phyloP scores from a whole-genome alignment of 2,888 invertebrate species.

The Oxycera nigricornis region DNA sequence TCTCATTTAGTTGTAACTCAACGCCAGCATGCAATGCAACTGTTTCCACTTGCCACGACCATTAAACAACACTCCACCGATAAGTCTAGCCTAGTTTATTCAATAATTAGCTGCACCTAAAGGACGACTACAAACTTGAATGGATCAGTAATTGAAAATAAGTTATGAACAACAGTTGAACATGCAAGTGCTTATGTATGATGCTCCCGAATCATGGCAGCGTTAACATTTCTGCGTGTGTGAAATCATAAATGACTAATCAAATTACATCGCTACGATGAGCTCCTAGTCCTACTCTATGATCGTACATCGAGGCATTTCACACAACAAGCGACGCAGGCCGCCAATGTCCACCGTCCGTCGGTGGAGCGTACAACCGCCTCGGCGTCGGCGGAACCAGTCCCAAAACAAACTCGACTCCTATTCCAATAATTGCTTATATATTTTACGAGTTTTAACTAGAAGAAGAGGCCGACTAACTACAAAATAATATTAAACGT shows the following conservation, averaged over 20 bases:
- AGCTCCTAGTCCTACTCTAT: neutral
- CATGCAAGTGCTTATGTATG: constrained; percentile 3
- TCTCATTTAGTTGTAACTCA: too few relatives aligned
- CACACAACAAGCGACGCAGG: neutral
- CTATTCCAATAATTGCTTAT: constrained; percentile 21
- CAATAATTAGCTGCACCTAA: constrained; percentile 13
- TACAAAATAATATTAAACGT: constrained; percentile 35
- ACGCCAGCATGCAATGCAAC: too few relatives aligned
- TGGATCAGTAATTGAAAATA: constrained; percentile 1
- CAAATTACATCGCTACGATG: too few relatives aligned
- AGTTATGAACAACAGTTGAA: constrained; percentile 21
- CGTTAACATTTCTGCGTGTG: neutral
- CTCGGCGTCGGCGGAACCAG: neutral
- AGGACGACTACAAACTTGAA: constrained; percentile 14
- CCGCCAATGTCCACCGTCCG: neutral
- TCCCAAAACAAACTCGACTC: neutral
- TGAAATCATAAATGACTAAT: too few relatives aligned
- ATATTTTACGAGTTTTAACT: constrained; percentile 30
- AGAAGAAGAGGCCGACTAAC: constrained; percentile 29
- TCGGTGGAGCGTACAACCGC: neutral
- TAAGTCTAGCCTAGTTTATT: constrained; percentile 22
- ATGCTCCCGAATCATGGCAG: neutral
- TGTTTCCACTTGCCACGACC: neutral
- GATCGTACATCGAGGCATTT: neutral
- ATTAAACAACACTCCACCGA: neutral